Conservation (phyloP, 2,797 vertebrate genomes). For the Arctocebus calabarensis region DNA sequence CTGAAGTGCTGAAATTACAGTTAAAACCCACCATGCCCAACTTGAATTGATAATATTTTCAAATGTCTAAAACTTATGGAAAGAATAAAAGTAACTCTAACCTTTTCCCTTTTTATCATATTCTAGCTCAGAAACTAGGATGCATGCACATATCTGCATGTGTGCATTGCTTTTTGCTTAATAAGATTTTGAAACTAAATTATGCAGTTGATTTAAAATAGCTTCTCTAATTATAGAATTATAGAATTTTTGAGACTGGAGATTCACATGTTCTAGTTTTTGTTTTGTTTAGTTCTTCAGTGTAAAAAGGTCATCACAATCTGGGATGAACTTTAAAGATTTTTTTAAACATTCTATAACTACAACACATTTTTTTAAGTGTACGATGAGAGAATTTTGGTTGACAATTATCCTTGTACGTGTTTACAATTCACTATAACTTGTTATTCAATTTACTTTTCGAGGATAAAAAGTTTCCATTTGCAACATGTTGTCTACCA, state of each 20-base stretch:
- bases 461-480: not conserved
- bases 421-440: not conserved
- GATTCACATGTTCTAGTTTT: not conserved
- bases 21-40: not conserved
- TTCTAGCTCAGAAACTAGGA: not conserved
- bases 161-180: not conserved
- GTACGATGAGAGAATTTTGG: not conserved
- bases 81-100: not conserved
- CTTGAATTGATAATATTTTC: not conserved
- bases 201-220: not conserved
- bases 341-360: not conserved
- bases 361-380: not conserved
- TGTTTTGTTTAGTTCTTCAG: not conserved
- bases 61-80: not conserved
- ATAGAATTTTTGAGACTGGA: not conserved
- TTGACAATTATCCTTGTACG: not conserved
- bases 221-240: not conserved
- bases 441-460: not conserved
- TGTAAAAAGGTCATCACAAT: conserved; percentile 16
- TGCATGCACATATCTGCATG: not conserved
- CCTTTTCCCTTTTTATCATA: not conserved
- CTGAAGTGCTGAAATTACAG: not conserved
- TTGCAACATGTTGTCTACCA: not conserved
- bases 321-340: not conserved
- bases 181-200: not conserved